phyloP scores from a whole-genome alignment of 2,888 invertebrate species.

The Bursaphelenchus okinawaensis region DNA sequence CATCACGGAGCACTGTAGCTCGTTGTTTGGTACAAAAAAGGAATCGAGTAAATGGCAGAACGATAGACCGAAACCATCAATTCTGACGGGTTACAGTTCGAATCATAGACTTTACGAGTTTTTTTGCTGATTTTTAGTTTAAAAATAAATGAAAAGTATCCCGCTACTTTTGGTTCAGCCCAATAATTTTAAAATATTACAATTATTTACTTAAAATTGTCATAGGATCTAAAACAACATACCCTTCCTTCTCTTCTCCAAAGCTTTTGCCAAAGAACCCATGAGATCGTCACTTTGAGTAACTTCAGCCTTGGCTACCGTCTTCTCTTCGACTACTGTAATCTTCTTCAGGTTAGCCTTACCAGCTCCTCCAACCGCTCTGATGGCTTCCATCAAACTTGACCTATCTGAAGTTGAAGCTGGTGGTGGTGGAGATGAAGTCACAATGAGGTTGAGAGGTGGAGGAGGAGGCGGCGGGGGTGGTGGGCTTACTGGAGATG shows the following conservation, averaged over 20 bases:
- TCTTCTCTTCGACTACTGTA: not conserved
- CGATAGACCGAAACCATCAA: too few relatives aligned
- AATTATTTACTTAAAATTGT: too few relatives aligned
- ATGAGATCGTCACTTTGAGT: conserved; percentile 31
- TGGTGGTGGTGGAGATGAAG: conserved; percentile 11
- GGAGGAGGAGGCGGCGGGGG: conserved; percentile 31
- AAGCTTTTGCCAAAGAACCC: conserved; percentile 30
- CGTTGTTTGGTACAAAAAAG: too few relatives aligned
- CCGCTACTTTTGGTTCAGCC: too few relatives aligned
- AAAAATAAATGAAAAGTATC: too few relatives aligned
- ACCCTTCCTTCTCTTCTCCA: conserved; percentile 30
- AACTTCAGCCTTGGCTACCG: not conserved
- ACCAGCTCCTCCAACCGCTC: conserved; percentile 32
- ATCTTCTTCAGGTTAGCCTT: conserved; percentile 29
- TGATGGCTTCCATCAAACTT: conserved; percentile 36
- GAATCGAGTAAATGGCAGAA: too few relatives aligned
- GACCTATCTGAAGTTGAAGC: conserved; percentile 19
- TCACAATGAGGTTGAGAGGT: not conserved
- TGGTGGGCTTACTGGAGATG: conserved; percentile 18
- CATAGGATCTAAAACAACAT: too few relatives aligned
- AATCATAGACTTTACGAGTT: too few relatives aligned
- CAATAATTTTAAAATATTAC: too few relatives aligned
- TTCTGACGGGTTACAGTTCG: too few relatives aligned
- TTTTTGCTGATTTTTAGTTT: too few relatives aligned
- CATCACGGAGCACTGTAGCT: too few relatives aligned